Base-by-base conservation (phyloP, 2,888 invertebrate genomes). In the Lamellibrachia columna region DNA sequence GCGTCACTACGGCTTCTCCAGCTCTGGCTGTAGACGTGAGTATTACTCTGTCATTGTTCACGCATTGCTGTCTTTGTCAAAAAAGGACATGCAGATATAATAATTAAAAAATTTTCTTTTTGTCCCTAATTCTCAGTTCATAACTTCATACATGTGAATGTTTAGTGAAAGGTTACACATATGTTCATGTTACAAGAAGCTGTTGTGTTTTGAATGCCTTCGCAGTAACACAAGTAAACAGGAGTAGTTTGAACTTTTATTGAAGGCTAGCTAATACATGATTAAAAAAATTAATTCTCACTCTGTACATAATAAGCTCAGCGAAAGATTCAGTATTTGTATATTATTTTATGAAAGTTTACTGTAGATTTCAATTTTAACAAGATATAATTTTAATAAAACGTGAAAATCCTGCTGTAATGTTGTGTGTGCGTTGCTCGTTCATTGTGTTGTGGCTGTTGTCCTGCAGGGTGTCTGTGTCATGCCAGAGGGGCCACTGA, bases 401-500 rank as follows among this genome's bases (percentile, higher is more conserved):
- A 75, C 22, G 22, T 75, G 75, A 75, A 75, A 75, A 75, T 75
- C 75, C 75, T 22, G n/a, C 75, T 75, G 6, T 22, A 15, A 6
- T 3, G 75, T 75, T 75, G 75, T 75, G 22, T 75, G 15, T 15
- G 22, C 22, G 6, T 11, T 75, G 11, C 22, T 11, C 22, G 22
- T 75, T 75, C 22, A 22, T 75, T 75, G 75, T 75, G 9, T 55
- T 55, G 9, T 55, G 15, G 75, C n/a, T 75, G 75, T 75, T 75
- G 22, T 75, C 75, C 15, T n/a, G 22, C 22, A 75, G 75, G 75
- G 93, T 99, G 99, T 95, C 97, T 98, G 93, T 99, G 99, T 96
- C 98, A 98, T 95, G 95, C 97, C 0, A 97, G 98, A 58, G 99
- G 99, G 7, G 95, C 96, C 0, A 91, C 92, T 2, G 94, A 94